Conservation (phyloP, 2,797 vertebrate genomes). For the Philypnodon macrostomus region DNA sequence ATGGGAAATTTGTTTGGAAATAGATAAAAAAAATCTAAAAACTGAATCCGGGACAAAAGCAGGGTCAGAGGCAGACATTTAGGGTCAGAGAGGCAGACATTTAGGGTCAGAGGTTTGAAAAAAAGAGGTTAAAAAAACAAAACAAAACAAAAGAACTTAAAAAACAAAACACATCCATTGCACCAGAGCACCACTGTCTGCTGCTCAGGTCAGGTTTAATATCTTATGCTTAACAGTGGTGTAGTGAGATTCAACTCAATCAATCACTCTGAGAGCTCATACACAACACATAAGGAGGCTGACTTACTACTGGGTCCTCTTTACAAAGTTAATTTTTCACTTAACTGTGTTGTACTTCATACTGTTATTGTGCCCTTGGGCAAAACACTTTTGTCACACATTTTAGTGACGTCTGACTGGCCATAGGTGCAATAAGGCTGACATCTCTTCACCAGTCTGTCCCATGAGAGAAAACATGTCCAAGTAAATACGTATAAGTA, state of each 20-base stretch:
- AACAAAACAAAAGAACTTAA: too few relatives aligned
- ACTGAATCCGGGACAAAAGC: conserved; percentile 20
- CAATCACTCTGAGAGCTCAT: conserved; percentile 17
- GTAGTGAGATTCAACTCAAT: conserved; percentile 30
- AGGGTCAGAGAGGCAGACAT: conserved; percentile 4
- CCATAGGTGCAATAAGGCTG: too few relatives aligned
- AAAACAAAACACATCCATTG: conserved; percentile 25
- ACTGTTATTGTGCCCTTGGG: too few relatives aligned
- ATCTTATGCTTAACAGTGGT: too few relatives aligned
- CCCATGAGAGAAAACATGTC: too few relatives aligned
- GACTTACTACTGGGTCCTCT: conserved; percentile 27
- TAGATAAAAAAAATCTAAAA: conserved; percentile 71
- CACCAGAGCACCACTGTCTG: conserved; percentile 34
- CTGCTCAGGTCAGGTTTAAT: conserved; percentile 37
- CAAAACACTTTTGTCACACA: too few relatives aligned
- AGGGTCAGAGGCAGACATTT: conserved; percentile 29
- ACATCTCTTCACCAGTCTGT: too few relatives aligned
- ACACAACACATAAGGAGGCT: conserved; percentile 32
- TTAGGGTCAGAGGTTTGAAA: too few relatives aligned
- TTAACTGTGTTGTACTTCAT: neutral
- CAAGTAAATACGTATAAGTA: too few relatives aligned
- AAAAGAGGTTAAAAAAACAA: too few relatives aligned
- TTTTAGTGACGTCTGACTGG: too few relatives aligned
- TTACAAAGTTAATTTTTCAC: conserved; percentile 10
- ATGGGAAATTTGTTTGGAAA: conserved; percentile 57